A percentile compares a stretch with the other conserved stretches of the same genome.
Evolutionary conservation across 2,888 invertebrate species (phyloP).

Genomic region (Hetaerina titia): DNA sequence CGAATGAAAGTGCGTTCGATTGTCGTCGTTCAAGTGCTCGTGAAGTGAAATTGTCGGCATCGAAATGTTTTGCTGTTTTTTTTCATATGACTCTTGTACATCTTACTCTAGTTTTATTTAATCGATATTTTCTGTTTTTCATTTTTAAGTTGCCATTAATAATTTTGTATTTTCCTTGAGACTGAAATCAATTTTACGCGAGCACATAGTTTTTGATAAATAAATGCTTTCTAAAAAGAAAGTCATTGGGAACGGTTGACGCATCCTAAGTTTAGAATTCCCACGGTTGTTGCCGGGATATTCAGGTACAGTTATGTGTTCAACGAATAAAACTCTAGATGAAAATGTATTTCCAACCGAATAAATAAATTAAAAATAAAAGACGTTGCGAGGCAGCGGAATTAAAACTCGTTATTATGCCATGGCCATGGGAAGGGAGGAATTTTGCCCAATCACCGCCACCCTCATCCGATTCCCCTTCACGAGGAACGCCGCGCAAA

Average conservation of each 20-base stretch:
- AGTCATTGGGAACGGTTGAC: not conserved
- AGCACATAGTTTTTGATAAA: too few relatives aligned
- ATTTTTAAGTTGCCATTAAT: too few relatives aligned
- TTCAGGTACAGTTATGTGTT: not conserved
- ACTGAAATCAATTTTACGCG: too few relatives aligned
- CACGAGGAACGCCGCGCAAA: not conserved
- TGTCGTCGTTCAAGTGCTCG: too few relatives aligned
- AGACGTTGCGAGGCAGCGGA: not conserved
- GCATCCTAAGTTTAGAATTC: not conserved
- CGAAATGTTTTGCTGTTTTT: too few relatives aligned
- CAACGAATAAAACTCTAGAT: not conserved
- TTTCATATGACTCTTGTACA: too few relatives aligned
- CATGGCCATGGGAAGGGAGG: not conserved
- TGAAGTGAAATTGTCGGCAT: too few relatives aligned
- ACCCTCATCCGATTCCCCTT: not conserved
- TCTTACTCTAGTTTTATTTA: too few relatives aligned
- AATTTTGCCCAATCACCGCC: not conserved
- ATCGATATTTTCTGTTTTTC: too few relatives aligned
- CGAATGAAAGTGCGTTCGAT: too few relatives aligned
- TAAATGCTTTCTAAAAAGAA: too few relatives aligned
- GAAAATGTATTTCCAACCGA: not conserved
- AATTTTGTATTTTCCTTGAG: too few relatives aligned
- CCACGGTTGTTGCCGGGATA: not conserved
- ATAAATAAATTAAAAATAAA: not conserved
- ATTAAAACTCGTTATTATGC: not conserved